A percentile compares a stretch with the other conserved stretches of the same genome.
These are phyloP conservation scores for Poeciliopsis infans DNA, from an alignment of 2,797 vertebrate species.

Conservation along the genomic window DNA sequence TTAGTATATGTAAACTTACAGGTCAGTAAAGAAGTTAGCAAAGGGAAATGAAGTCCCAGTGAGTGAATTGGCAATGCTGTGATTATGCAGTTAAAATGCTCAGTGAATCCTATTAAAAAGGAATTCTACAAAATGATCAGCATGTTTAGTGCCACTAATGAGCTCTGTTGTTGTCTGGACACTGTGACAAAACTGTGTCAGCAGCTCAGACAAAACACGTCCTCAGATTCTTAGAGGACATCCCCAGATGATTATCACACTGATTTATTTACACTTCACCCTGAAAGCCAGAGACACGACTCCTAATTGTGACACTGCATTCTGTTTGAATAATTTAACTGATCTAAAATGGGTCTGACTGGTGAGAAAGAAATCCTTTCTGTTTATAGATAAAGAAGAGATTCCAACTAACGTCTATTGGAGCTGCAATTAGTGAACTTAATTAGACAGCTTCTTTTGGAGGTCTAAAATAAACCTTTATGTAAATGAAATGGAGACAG, in stretches of 20 bases:
- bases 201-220: constrained; percentile 46
- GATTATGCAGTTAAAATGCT: neutral
- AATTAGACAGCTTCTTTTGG: constrained; percentile 70
- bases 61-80: neutral
- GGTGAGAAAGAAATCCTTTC: constrained; percentile 21
- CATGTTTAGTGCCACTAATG: constrained; percentile 3
- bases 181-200: constrained; percentile 16
- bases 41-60: neutral
- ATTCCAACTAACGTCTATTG: constrained; percentile 63
- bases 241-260: constrained; percentile 25
- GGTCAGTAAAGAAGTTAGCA: neutral
- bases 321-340: constrained; percentile 56
- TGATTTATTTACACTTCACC: constrained; percentile 62
- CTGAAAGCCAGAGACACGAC: constrained; percentile 22
- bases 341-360: constrained; percentile 8
- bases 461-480: constrained; percentile 48
- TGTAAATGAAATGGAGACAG: constrained; percentile 50
- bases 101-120: neutral
- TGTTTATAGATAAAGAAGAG: constrained; percentile 29
- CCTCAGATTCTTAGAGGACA: constrained; percentile 55
- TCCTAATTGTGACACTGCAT: constrained; percentile 64
- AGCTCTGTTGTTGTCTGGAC: constrained; percentile 37
- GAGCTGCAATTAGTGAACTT: constrained; percentile 75
- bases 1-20: neutral
- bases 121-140: neutral